Percentiles rank a stretch among this genome's conserved stretches.
These are phyloP conservation scores for Sebastes goodei DNA, from an alignment of 2,797 vertebrate species.

Conservation along the genomic window DNA sequence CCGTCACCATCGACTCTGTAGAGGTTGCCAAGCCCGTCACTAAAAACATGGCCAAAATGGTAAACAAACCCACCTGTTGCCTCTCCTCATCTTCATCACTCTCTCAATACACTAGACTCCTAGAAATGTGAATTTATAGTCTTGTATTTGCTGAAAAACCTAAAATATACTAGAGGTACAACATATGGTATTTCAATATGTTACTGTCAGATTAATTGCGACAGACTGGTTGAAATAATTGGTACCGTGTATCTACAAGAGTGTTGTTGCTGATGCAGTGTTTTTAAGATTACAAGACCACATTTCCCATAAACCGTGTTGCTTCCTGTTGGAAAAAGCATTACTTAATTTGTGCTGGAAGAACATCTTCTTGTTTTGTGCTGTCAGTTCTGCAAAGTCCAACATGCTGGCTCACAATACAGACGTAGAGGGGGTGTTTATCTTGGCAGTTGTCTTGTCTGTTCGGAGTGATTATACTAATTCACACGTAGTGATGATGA, in stretches of 20 bases:
- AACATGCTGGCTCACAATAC: neutral
- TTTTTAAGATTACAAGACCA: neutral
- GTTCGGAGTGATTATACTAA: constrained; percentile 8
- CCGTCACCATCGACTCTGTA: constrained; percentile 88
- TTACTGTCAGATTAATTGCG: neutral
- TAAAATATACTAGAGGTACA: neutral
- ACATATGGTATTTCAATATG: neutral
- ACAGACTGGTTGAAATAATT: neutral
- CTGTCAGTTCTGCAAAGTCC: neutral
- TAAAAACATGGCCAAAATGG: constrained; percentile 80
- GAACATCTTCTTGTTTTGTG: neutral
- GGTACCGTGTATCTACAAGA: neutral
- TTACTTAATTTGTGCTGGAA: neutral
- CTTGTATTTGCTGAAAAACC: neutral
- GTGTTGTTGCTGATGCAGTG: neutral
- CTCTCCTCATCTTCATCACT: neutral
- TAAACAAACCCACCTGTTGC: constrained; percentile 40
- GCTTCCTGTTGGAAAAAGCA: neutral
- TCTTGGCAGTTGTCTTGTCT: neutral
- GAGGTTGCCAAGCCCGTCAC: constrained; percentile 83
- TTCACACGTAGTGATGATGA: neutral
- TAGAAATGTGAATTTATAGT: neutral
- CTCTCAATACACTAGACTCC: neutral
- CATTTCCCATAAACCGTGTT: neutral
- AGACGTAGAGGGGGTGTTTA: neutral